Conservation (phyloP, 2,113 vertebrate genomes). For the Diadophis punctatus region DNA sequence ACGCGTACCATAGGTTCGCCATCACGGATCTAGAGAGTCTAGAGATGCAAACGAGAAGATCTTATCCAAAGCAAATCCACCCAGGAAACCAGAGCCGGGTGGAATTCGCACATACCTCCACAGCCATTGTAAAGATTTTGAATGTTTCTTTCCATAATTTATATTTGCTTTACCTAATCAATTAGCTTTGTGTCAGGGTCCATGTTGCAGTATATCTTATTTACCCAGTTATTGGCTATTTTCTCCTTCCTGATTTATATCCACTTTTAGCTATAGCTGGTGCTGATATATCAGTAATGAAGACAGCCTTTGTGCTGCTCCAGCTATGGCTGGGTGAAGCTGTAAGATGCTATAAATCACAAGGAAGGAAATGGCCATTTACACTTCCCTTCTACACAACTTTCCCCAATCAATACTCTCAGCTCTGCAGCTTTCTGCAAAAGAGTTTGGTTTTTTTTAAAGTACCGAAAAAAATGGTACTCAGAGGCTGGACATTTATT, state of each 20-base stretch:
- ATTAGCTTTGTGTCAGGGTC: background rate
- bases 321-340: background rate
- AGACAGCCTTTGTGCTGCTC: background rate
- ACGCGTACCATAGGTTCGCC: too few species aligned
- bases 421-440: background rate
- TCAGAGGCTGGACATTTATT: background rate
- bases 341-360: background rate
- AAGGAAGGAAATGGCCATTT: background rate
- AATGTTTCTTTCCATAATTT: background rate
- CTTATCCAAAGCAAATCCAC: background rate
- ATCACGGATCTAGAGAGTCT: background rate
- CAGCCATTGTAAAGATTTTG: background rate
- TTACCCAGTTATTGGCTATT: background rate
- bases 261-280: background rate
- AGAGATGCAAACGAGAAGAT: background rate
- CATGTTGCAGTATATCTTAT: background rate
- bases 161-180: background rate
- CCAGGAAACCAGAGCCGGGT: background rate
- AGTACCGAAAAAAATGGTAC: background rate
- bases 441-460: background rate
- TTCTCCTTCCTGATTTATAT: background rate
- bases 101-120: background rate
- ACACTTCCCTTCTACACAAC: background rate
- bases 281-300: background rate
- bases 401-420: background rate